Evolutionary conservation across 1,140 invertebrate genomes (phyloP), one percentile per base, ranked within the genome.

Genomic region (Drosophila ironensis): DNA sequence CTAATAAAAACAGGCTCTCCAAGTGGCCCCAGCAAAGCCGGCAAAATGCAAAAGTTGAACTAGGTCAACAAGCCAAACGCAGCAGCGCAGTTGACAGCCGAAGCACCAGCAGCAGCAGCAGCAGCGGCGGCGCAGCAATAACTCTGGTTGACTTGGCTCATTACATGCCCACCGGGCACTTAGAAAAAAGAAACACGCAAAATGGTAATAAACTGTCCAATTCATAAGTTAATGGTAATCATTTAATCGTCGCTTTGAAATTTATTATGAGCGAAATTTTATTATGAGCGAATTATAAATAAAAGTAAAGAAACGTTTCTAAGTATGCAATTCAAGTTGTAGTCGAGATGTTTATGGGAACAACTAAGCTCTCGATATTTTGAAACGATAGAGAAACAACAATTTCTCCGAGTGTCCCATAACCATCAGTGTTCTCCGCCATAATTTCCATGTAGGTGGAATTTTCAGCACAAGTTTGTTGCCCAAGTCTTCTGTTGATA

Each of bases 21-120:
- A 37, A 50, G 59, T 60, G 68, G 50, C 63, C 61, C 44, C 64
- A 61, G n/a, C 54, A 52, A 60, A 61, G 84, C 84, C 84, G 84
- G 84, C 84, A 87, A 87, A 86, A 87, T 87, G 77, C 77, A 87
- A 88, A 88, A 88, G 77, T 87, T 87, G 84, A 88, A 88, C 84
- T 88, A 66, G 84, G 84, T 88, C 84, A 88, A 88, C 84, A 78
- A 88, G 84, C 84, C 84, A 88, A 88, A 84, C 59, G 72, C 78
- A 71, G 78, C 56, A 47, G 82, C 66, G 33, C 52, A 59, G 27
- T 37, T 68, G 38, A 53, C 69, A 73, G 25, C 44, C 11, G 45
- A 47, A 24, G 28, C 27, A 37, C n/a, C n/a, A n/a, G n/a, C n/a
- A n/a, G n/a, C n/a, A 33, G 30, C 30, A 33, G 8, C 30, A 33